Conservation (phyloP, 1,140 invertebrate genomes). For the Hylaeus volcanicus region DNA sequence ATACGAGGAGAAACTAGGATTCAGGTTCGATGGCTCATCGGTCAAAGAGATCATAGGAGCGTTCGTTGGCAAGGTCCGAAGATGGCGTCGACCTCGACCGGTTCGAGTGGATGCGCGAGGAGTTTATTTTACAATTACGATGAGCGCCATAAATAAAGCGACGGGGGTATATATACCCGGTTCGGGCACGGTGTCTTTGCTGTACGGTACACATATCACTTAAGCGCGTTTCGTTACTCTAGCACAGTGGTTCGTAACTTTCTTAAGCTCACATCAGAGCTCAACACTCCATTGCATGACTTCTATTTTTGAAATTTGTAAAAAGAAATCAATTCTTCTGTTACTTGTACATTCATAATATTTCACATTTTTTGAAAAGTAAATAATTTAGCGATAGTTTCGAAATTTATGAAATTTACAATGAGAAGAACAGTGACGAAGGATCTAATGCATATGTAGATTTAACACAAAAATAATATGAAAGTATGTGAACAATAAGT, state of each 20-base stretch:
- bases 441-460: too few species aligned
- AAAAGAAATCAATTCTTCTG: too few species aligned
- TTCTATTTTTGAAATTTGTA: too few species aligned
- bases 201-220: background rate
- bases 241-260: background rate
- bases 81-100: constrained; percentile 36
- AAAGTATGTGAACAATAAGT: too few species aligned
- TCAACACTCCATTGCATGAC: too few species aligned
- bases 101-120: constrained; percentile 29
- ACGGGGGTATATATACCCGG: constrained; percentile 14
- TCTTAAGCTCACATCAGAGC: too few species aligned
- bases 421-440: too few species aligned
- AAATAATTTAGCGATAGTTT: too few species aligned
- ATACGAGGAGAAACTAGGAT: constrained; percentile 2
- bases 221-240: background rate
- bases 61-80: background rate
- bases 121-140: constrained; percentile 64
- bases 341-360: too few species aligned
- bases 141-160: constrained; percentile 57
- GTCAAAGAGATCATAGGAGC: constrained; percentile 9
- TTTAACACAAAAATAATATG: too few species aligned
- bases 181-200: background rate
- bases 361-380: too few species aligned
- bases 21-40: background rate
- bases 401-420: too few species aligned